Conservation (phyloP, 1,140 invertebrate genomes). For the Cherax destructor region DNA sequence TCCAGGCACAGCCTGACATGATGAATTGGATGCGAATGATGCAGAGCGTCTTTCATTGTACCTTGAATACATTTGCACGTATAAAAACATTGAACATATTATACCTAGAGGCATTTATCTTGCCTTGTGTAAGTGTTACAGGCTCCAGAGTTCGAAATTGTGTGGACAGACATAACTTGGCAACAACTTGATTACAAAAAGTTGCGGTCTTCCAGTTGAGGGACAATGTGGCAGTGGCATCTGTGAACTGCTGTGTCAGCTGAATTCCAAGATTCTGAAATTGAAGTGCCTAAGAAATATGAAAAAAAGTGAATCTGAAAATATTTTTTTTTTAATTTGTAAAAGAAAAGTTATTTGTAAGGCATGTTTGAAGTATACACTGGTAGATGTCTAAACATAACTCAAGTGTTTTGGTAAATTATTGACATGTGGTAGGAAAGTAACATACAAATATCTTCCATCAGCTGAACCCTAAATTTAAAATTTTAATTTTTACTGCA, state of each 20-base stretch:
- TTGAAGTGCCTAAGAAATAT: not conserved
- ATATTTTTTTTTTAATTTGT: not conserved
- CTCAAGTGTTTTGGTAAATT: not conserved
- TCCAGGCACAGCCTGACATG: not conserved
- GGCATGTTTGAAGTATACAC: not conserved
- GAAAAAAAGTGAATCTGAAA: not conserved
- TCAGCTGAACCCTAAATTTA: not conserved
- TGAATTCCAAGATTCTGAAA: not conserved
- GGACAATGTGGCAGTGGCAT: not conserved
- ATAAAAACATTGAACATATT: not conserved
- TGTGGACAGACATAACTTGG: not conserved
- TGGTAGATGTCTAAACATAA: not conserved
- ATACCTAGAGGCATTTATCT: not conserved
- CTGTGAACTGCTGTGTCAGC: not conserved
- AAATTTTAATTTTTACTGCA: not conserved
- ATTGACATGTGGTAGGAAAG: too few species aligned
- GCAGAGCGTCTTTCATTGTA: not conserved
- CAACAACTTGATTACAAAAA: not conserved
- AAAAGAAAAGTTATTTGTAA: not conserved
- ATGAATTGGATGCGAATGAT: not conserved
- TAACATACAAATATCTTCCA: not conserved
- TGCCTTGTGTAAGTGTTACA: not conserved
- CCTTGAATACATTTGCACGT: not conserved
- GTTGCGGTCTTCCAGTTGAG: constrained; percentile 1
- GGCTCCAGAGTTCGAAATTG: not conserved